phyloP scores from a whole-genome alignment of 2,797 vertebrate species.

The Haliaeetus albicilla region DNA sequence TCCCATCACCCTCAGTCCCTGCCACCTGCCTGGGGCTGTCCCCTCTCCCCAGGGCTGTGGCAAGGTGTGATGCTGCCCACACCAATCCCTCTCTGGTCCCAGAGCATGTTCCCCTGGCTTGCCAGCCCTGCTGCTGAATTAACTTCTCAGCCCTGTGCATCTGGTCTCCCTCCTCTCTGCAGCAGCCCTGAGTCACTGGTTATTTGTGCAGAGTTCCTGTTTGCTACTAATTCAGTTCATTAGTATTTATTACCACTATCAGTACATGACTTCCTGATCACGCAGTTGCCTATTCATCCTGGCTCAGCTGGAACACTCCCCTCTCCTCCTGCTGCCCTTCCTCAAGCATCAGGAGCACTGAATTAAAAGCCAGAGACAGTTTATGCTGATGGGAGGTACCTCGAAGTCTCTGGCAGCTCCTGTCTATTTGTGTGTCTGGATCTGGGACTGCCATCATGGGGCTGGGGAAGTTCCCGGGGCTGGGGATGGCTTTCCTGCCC shows the following conservation, averaged over 20 bases:
- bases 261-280: background rate
- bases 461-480: background rate
- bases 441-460: background rate
- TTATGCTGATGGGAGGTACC: background rate
- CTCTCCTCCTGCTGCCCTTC: background rate
- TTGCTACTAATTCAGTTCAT: background rate
- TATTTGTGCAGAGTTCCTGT: background rate
- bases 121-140: background rate
- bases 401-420: background rate
- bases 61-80: rapidly evolving
- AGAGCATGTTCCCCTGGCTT: background rate
- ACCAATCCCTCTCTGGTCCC: background rate
- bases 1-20: background rate
- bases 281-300: background rate
- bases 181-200: background rate
- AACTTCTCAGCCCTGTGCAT: background rate
- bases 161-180: background rate
- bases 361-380: background rate
- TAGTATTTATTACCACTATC: background rate
- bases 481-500: background rate
- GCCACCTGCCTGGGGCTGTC: background rate
- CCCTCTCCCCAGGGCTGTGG: background rate
- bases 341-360: background rate
- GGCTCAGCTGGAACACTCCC: background rate
- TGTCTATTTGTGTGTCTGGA: background rate